phyloP scores from a whole-genome alignment of 2,113 vertebrate genomes.

The Ibidorhyncha struthersii region DNA sequence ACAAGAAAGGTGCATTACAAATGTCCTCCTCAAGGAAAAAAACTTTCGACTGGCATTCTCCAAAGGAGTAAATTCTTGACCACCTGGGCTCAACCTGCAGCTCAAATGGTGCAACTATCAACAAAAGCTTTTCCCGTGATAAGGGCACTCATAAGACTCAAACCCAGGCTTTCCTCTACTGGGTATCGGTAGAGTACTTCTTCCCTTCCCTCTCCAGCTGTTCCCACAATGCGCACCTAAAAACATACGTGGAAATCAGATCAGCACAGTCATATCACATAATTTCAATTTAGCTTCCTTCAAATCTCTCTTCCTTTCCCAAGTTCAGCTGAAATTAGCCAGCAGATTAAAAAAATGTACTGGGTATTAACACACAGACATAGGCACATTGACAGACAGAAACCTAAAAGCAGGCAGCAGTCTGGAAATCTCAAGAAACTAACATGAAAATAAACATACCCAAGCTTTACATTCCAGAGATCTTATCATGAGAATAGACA shows the following conservation, averaged over 20 bases:
- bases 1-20: neutral
- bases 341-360: neutral
- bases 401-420: neutral
- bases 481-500: neutral
- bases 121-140: neutral
- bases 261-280: neutral
- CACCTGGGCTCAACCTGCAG: neutral
- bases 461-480: neutral
- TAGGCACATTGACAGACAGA: neutral
- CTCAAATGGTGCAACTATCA: neutral
- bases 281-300: neutral
- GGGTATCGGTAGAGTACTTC: neutral
- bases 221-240: neutral
- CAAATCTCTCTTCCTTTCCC: neutral
- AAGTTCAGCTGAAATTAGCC: neutral
- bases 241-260: neutral
- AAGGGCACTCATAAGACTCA: neutral
- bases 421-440: neutral
- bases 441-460: neutral
- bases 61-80: neutral
- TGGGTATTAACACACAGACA: neutral
- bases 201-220: neutral
- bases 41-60: neutral
- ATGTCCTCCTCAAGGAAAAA: neutral
- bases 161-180: neutral